Evolutionary conservation across 2,888 invertebrate species (phyloP), one percentile per base, ranked within the genome.

Genomic region (Sussaba pulchella): DNA sequence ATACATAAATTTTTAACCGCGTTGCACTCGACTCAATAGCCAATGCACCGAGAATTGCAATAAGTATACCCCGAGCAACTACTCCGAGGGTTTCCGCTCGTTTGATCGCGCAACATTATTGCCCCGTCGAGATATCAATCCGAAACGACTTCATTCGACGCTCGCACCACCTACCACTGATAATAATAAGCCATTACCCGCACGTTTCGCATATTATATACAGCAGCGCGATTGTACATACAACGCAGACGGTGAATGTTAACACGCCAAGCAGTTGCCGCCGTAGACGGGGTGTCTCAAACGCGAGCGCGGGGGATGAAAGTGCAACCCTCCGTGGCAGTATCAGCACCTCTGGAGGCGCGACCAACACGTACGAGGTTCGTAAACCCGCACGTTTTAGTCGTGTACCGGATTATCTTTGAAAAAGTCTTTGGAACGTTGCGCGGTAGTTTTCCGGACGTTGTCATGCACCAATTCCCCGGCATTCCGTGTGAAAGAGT

Each of bases 151-250:
- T 88, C 86, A 89, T 89, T 85, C 86, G 83, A 83, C 84, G 77
- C 83, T 69, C 78, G 75, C 59, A 76, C 64, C 54, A 61, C 75
- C 69, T 50, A 14, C 69, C 57, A 84, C 84, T 85, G 86, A 87
- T 87, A 89, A 89, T 88, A 87, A 87, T 85, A 85, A 88, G 84
- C 83, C 83, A 89, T 88, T 87, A 89, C 78, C 79, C 72, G 85
- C 89, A 88, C 88, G 88, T 88, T 85, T 83, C 75, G 75, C 83
- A 84, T 86, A 83, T 87, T 87, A 85, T 79, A 76, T 77, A 67
- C 66, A 80, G 36, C 21, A 31, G 36, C 14, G 6, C 10, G 45
- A 21, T 43, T 54, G 4, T 69, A 31, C 59, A 41, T 43, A 50
- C 45, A 41, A 50, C 69, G 83, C 76, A 84, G 85, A 86, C 86